These are phyloP conservation scores for Bergia sp. DNA, from an alignment of 92 coral and sea anemone genomes.

Conservation along the genomic window DNA sequence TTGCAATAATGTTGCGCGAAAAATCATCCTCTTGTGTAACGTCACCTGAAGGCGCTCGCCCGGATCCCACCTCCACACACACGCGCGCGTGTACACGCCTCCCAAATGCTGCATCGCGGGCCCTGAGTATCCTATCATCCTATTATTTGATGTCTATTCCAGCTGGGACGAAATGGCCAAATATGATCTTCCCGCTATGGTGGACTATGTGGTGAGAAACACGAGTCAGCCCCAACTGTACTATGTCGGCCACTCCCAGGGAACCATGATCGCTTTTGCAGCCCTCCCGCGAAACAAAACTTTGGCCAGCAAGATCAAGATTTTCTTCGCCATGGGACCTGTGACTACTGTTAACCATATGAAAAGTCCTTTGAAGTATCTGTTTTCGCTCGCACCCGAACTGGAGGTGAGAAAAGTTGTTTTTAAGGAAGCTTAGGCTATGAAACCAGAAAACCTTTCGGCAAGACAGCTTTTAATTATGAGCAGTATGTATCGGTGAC, in stretches of 20 bases:
- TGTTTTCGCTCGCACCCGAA: conserved; percentile 57
- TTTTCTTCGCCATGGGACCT: conserved; percentile 83
- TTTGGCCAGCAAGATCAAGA: conserved; percentile 70
- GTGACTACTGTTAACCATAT: conserved; percentile 72
- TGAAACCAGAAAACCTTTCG: too few species aligned
- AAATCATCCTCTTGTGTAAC: too few species aligned
- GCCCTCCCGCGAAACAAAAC: conserved; percentile 66
- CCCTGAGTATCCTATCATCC: too few species aligned
- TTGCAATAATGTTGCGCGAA: too few species aligned
- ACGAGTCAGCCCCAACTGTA: conserved; percentile 63
- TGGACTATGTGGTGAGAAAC: conserved; percentile 63
- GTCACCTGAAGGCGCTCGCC: too few species aligned
- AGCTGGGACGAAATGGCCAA: conserved; percentile 91
- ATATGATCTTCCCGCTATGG: conserved; percentile 88
- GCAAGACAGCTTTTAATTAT: too few species aligned
- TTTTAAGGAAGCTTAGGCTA: too few species aligned
- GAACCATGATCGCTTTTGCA: conserved; percentile 88
- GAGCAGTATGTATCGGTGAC: too few species aligned
- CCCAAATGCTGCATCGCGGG: too few species aligned
- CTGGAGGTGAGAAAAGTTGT: conserved; percentile 57
- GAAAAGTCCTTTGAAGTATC: conserved; percentile 67
- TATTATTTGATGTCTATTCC: neutral
- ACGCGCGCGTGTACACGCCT: too few species aligned
- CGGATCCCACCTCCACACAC: too few species aligned
- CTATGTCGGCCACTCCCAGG: conserved; percentile 91